Evolutionary conservation across 2,888 invertebrate species (phyloP).

Genomic region (Endomychus coccineus): DNA sequence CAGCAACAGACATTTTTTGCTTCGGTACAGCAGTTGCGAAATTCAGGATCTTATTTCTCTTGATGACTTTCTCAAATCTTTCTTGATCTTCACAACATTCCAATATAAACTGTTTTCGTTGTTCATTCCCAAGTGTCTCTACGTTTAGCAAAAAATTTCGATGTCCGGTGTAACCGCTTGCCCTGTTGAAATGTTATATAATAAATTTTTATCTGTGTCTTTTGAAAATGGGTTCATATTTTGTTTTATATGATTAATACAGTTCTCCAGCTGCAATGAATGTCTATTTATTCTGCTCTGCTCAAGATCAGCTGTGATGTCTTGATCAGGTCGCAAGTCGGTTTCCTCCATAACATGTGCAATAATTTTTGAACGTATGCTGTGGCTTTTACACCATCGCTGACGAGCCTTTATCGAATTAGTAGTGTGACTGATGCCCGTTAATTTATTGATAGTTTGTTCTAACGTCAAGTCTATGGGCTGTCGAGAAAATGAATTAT

Average conservation of each 20-base stretch:
- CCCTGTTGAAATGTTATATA: conserved; percentile 27
- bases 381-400: conserved; percentile 32
- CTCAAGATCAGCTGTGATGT: conserved; percentile 21
- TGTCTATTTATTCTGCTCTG: conserved; percentile 23
- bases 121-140: conserved; percentile 19
- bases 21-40: conserved; percentile 22
- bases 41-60: conserved; percentile 28
- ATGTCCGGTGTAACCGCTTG: conserved; percentile 26
- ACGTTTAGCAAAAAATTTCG: conserved; percentile 27
- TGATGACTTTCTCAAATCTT: conserved; percentile 28
- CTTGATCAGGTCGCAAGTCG: conserved; percentile 23
- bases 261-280: conserved; percentile 14
- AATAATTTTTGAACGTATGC: conserved; percentile 30
- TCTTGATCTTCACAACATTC: conserved; percentile 2
- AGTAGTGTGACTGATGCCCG: conserved; percentile 19
- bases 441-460: conserved; percentile 13
- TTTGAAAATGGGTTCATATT: conserved; percentile 20
- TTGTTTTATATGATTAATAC: conserved; percentile 16
- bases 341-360: conserved; percentile 15
- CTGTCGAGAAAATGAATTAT: conserved; percentile 11
- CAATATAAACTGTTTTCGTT: conserved; percentile 17
- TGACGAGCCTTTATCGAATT: conserved; percentile 30
- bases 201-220: conserved; percentile 14
- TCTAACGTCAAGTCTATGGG: conserved; percentile 18
- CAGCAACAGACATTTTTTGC: conserved; percentile 9